These are phyloP conservation scores for Rhingia rostrata DNA, from an alignment of 2,888 invertebrate species.

Conservation along the genomic window DNA sequence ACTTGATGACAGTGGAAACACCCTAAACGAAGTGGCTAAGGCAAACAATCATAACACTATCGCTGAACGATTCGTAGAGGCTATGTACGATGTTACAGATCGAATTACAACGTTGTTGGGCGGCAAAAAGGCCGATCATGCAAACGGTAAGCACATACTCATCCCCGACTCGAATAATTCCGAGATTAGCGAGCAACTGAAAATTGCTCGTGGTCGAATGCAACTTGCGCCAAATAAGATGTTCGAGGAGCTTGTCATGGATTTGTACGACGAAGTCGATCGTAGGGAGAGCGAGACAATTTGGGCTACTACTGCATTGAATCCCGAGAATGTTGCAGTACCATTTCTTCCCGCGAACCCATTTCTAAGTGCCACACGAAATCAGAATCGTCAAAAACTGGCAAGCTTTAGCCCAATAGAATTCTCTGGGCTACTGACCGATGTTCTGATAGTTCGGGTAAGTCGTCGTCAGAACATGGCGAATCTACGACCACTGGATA, in stretches of 20 bases:
- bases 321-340: slow-evolving; percentile 91
- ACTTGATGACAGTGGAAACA: slow-evolving; percentile 89
- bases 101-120: slow-evolving; percentile 94
- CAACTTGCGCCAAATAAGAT: slow-evolving; percentile 96
- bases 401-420: slow-evolving; percentile 95
- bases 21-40: slow-evolving; percentile 89
- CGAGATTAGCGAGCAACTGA: slow-evolving; percentile 91
- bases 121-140: slow-evolving; percentile 93
- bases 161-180: slow-evolving; percentile 90
- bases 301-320: slow-evolving; percentile 90
- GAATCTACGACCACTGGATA: slow-evolving; percentile 85
- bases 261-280: slow-evolving; percentile 99
- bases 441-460: slow-evolving; percentile 95
- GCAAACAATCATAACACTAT: slow-evolving; percentile 91
- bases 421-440: slow-evolving; percentile 94
- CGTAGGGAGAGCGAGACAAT: slow-evolving; percentile 96
- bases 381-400: slow-evolving; percentile 98
- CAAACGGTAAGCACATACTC: slow-evolving; percentile 91
- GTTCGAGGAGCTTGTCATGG: slow-evolving; percentile 97
- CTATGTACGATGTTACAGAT: slow-evolving; percentile 97
- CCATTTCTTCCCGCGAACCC: slow-evolving; percentile 98
- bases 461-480: slow-evolving; percentile 90
- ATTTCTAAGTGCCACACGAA: slow-evolving; percentile 95
- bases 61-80: slow-evolving; percentile 91
- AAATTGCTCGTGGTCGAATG: slow-evolving; percentile 91